Evolutionary conservation across 1,140 invertebrate genomes (phyloP).

Genomic region (Scaptodrosophila lebanonensis): DNA sequence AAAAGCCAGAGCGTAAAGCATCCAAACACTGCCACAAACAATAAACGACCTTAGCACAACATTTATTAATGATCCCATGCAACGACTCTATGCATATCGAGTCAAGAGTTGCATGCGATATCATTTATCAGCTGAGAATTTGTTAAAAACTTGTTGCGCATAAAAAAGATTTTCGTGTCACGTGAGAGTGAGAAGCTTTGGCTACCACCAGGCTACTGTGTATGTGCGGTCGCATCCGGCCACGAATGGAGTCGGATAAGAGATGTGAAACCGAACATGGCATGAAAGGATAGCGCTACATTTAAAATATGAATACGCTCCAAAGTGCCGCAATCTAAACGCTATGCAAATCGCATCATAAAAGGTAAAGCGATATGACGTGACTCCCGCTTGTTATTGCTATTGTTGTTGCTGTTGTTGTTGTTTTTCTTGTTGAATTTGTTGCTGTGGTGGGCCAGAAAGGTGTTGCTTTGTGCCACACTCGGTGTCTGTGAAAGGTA

Average conservation of each 20-base stretch:
- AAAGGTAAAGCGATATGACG: slow-evolving; percentile 48
- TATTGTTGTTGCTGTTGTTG: slow-evolving; percentile 10
- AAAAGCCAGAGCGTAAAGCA: background rate
- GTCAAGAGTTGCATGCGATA: slow-evolving; percentile 53
- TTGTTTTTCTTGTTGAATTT: slow-evolving; percentile 7
- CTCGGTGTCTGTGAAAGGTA: slow-evolving; percentile 30
- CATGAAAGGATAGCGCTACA: slow-evolving; percentile 54
- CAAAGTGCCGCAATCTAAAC: slow-evolving; percentile 50
- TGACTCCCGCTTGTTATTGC: no score
- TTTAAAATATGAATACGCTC: slow-evolving; percentile 52
- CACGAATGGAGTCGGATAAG: slow-evolving; percentile 26
- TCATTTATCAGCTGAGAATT: slow-evolving; percentile 72
- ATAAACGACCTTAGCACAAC: slow-evolving; percentile 2
- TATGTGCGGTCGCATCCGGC: slow-evolving; percentile 18
- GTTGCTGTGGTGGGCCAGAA: slow-evolving; percentile 28
- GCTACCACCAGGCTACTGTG: slow-evolving; percentile 42
- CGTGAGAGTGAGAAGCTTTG: slow-evolving; percentile 40
- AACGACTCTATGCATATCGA: slow-evolving; percentile 58
- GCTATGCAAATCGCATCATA: slow-evolving; percentile 62
- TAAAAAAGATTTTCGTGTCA: slow-evolving; percentile 76
- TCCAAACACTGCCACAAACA: background rate
- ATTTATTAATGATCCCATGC: slow-evolving; percentile 61
- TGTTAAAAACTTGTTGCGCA: slow-evolving; percentile 71
- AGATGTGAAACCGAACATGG: slow-evolving; percentile 64
- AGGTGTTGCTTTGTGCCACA: slow-evolving; percentile 30